These are phyloP conservation scores for Drosophila paranaensis DNA, from an alignment of 2,888 invertebrate species.

Conservation along the genomic window DNA sequence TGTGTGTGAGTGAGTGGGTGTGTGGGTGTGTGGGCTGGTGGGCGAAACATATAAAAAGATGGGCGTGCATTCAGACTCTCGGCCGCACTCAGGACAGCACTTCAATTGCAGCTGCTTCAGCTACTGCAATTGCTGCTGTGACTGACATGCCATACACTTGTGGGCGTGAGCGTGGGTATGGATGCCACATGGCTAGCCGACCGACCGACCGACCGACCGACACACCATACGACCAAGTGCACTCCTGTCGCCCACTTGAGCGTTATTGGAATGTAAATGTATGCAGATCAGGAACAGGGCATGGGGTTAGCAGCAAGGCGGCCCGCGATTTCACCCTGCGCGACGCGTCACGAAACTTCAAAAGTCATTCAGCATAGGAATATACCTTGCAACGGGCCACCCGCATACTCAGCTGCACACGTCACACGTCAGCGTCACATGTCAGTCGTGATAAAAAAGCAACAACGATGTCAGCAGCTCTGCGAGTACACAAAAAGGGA, in stretches of 20 bases:
- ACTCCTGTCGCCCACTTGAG: slow-evolving; percentile 76
- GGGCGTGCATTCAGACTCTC: slow-evolving; percentile 36
- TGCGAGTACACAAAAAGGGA: slow-evolving; percentile 26
- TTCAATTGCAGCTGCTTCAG: slow-evolving; percentile 68
- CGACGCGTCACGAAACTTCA: slow-evolving; percentile 67
- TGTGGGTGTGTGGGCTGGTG: slow-evolving; percentile 16
- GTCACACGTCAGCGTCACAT: slow-evolving; percentile 33
- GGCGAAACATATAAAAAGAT: slow-evolving; percentile 38
- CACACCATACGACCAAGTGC: slow-evolving; percentile 61
- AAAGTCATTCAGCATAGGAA: slow-evolving; percentile 72
- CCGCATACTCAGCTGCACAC: slow-evolving; percentile 10
- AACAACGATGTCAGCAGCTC: slow-evolving; percentile 22
- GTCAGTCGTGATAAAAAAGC: slow-evolving; percentile 22
- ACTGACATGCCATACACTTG: slow-evolving; percentile 73
- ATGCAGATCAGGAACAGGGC: slow-evolving; percentile 74
- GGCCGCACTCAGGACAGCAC: slow-evolving; percentile 51
- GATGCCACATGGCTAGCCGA: slow-evolving; percentile 41
- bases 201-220: slow-evolving; percentile 13
- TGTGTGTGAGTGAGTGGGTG: slow-evolving; percentile 12
- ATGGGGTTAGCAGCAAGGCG: slow-evolving; percentile 20
- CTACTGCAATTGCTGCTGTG: slow-evolving; percentile 46
- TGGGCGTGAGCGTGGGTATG: slow-evolving; percentile 27
- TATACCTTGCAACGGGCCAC: slow-evolving; percentile 15
- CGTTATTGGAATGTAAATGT: slow-evolving; percentile 83
- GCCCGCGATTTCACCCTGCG: slow-evolving; percentile 14